A percentile compares a stretch with the other conserved stretches of the same genome.
These are phyloP conservation scores for Tringa solitaria DNA, from an alignment of 2,113 vertebrate genomes.

Conservation along the genomic window DNA sequence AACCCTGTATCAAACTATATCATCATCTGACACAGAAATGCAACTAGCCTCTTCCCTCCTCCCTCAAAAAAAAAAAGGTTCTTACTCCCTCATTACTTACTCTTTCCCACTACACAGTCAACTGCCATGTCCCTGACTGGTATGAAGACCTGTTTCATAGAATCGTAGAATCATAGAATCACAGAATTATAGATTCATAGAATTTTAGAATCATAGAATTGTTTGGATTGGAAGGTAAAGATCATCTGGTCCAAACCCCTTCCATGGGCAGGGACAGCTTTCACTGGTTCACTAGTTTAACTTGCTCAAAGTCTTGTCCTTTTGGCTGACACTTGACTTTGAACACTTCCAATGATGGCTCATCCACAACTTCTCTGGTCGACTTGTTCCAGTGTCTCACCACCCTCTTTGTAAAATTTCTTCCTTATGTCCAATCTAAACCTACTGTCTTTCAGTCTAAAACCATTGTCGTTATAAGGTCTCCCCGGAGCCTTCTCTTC, in stretches of 20 bases:
- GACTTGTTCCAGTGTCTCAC: neutral
- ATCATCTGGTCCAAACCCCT: neutral
- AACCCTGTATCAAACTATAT: neutral
- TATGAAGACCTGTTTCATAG: neutral
- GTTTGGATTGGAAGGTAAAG: neutral
- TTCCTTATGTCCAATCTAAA: neutral
- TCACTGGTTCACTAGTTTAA: neutral
- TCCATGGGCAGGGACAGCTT: neutral
- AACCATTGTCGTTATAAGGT: rapidly evolving
- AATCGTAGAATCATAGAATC: neutral
- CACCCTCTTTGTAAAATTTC: neutral
- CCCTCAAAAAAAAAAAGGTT: neutral
- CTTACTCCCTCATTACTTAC: neutral
- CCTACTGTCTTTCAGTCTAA: neutral
- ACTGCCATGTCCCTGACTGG: neutral
- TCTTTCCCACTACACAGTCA: neutral
- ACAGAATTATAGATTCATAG: neutral
- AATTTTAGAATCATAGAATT: neutral
- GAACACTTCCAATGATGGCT: neutral
- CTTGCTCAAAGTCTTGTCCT: neutral
- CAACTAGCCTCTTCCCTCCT: neutral
- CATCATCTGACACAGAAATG: neutral
- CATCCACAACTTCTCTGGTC: neutral
- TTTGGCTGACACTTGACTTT: neutral
- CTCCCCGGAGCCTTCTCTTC: neutral